phyloP scores from a whole-genome alignment of 1,140 invertebrate genomes.

The Idris sp. region DNA sequence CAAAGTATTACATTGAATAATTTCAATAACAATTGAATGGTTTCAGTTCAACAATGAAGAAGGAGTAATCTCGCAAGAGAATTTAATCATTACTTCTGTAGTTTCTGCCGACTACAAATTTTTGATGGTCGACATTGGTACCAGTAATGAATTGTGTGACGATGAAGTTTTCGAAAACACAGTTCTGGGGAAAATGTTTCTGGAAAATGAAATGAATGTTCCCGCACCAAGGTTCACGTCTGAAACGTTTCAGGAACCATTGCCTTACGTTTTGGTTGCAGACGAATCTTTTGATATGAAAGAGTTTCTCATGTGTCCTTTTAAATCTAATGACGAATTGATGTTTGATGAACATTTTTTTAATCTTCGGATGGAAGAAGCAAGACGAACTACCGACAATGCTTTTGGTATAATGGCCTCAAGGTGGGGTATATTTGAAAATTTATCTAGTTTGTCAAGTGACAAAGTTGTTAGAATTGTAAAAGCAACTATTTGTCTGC shows the following conservation, averaged over 20 bases:
- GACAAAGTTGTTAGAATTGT: constrained; percentile 8
- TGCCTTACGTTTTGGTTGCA: constrained; percentile 9
- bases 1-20: too few species aligned
- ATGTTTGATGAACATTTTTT: constrained; percentile 9
- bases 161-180: constrained; percentile 26
- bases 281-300: constrained; percentile 13
- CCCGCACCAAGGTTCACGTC: background rate
- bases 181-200: constrained; percentile 15
- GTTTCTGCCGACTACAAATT: constrained; percentile 18
- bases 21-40: too few species aligned
- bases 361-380: constrained; percentile 12
- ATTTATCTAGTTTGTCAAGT: constrained; percentile 4
- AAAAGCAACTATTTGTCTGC: constrained; percentile 18
- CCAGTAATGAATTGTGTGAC: constrained; percentile 1
- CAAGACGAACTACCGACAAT: constrained; percentile 10
- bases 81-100: constrained; percentile 15
- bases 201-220: constrained; percentile 11
- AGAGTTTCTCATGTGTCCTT: constrained; percentile 14
- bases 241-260: background rate
- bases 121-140: constrained; percentile 14
- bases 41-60: too few species aligned
- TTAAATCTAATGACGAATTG: constrained; percentile 1
- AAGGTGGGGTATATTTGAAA: constrained; percentile 17
- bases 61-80: background rate
- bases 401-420: constrained; percentile 26